Conservation (phyloP, 1,140 invertebrate genomes). For the Cataglyphis hispanica region DNA sequence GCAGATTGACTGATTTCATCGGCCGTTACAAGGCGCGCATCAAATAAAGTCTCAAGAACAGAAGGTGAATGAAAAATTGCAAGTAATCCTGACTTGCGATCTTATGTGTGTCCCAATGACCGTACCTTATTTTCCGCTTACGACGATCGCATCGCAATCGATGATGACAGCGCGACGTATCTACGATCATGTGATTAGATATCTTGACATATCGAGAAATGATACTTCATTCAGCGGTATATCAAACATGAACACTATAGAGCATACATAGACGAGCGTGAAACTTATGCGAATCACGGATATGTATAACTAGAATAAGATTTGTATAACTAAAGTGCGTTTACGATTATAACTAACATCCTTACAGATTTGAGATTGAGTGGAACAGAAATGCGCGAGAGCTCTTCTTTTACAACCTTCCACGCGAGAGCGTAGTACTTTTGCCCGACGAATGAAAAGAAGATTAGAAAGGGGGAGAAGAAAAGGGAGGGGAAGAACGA, state of each 20-base stretch:
- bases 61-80: slow-evolving; percentile 24
- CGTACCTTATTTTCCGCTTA: neutral
- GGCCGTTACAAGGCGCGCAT: neutral
- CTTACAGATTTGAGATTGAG: slow-evolving; percentile 25
- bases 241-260: neutral
- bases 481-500: slow-evolving; percentile 14
- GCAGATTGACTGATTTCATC: neutral
- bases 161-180: neutral
- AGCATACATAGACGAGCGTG: neutral
- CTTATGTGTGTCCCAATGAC: neutral
- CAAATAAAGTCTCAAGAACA: neutral
- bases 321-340: slow-evolving; percentile 36
- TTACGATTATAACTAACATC: slow-evolving; percentile 5
- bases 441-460: slow-evolving; percentile 48
- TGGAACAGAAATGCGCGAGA: slow-evolving; percentile 10
- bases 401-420: slow-evolving; percentile 24
- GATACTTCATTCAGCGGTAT: slow-evolving; percentile 28
- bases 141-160: neutral
- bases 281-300: slow-evolving; percentile 22
- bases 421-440: slow-evolving; percentile 45
- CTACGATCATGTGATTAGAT: slow-evolving; percentile 14
- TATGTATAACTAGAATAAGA: slow-evolving; percentile 44
- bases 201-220: neutral
- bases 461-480: neutral
- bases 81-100: slow-evolving; percentile 24